A percentile compares a stretch with the other conserved stretches of the same genome.
These are phyloP conservation scores for Odontamblyopus rebecca DNA, from an alignment of 2,797 vertebrate genomes.

Conservation along the genomic window DNA sequence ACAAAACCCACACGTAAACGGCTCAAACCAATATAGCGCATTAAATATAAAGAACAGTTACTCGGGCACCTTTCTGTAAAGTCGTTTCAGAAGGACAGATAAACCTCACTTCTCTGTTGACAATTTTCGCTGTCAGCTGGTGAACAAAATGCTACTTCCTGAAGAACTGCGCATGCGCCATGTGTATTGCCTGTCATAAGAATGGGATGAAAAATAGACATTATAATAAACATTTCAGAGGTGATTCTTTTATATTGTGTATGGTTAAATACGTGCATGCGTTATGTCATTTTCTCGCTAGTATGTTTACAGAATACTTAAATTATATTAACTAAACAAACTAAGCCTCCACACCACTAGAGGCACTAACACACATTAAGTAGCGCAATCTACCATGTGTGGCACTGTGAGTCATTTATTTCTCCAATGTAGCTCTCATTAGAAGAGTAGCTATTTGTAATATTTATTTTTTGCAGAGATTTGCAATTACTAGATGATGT, in stretches of 20 bases:
- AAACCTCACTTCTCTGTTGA: conserved; percentile 64
- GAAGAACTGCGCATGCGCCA: conserved; percentile 68
- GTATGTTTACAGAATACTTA: not conserved
- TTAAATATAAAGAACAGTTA: rapidly evolving
- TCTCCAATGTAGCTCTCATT: not conserved
- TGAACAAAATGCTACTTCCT: conserved; percentile 69
- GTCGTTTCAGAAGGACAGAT: conserved; percentile 30
- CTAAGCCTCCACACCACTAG: conserved; percentile 26
- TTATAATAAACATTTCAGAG: not conserved
- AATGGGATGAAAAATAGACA: not conserved
- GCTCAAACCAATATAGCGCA: not conserved
- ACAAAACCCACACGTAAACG: rapidly evolving
- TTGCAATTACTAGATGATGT: not conserved
- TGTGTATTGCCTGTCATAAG: conserved; percentile 56
- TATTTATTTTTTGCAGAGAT: not conserved
- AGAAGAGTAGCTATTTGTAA: not conserved
- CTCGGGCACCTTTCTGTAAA: conserved; percentile 53
- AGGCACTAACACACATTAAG: conserved; percentile 13
- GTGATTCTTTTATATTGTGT: not conserved
- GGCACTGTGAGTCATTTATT: not conserved
- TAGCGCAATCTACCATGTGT: not conserved
- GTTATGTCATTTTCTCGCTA: not conserved
- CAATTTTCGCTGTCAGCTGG: conserved; percentile 74
- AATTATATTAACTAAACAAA: not conserved
- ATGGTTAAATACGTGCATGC: not conserved